A percentile compares a stretch with the other conserved stretches of the same genome.
Evolutionary conservation across 2,113 vertebrate genomes (phyloP).

Genomic region (Xyliphius kryptos): DNA sequence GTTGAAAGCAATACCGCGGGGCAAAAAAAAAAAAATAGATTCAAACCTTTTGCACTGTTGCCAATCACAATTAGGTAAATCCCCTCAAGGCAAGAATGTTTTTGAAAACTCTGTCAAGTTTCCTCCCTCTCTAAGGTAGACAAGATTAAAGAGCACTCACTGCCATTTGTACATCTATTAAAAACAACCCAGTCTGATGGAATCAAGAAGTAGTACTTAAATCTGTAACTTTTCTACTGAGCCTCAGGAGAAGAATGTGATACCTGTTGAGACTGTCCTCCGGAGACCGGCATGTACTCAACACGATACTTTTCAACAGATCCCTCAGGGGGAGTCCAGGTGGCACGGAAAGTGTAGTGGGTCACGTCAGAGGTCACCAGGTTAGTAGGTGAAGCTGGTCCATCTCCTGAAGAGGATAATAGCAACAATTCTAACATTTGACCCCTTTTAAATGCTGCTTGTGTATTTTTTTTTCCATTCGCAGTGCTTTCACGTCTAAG

Average conservation of each 20-base stretch:
- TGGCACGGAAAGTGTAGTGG: conserved; percentile 80
- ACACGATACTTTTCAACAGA: conserved; percentile 86
- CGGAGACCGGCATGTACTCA: conserved; percentile 79
- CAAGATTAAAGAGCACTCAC: not conserved
- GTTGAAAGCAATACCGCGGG: not conserved
- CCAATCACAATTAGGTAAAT: not conserved
- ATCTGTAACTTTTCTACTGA: not conserved
- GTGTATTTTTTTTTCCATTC: not conserved
- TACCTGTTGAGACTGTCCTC: conserved; percentile 76
- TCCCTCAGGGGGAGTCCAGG: conserved; percentile 78
- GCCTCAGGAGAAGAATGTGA: conserved; percentile 11
- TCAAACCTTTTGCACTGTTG: not conserved
- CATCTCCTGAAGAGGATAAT: conserved; percentile 49
- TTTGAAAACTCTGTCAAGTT: not conserved
- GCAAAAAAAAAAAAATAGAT: not conserved
- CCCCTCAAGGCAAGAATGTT: not conserved
- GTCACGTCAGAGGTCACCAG: conserved; percentile 87
- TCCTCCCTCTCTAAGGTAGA: not conserved
- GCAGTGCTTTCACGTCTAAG: not conserved
- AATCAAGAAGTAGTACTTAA: not conserved
- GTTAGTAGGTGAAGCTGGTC: conserved; percentile 70
- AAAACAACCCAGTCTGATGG: not conserved
- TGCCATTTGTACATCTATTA: not conserved
- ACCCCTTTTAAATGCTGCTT: not conserved
- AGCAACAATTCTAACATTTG: conserved; percentile 25